These are phyloP conservation scores for Chaetodon auriga DNA, from an alignment of 2,113 vertebrate species.

Conservation along the genomic window DNA sequence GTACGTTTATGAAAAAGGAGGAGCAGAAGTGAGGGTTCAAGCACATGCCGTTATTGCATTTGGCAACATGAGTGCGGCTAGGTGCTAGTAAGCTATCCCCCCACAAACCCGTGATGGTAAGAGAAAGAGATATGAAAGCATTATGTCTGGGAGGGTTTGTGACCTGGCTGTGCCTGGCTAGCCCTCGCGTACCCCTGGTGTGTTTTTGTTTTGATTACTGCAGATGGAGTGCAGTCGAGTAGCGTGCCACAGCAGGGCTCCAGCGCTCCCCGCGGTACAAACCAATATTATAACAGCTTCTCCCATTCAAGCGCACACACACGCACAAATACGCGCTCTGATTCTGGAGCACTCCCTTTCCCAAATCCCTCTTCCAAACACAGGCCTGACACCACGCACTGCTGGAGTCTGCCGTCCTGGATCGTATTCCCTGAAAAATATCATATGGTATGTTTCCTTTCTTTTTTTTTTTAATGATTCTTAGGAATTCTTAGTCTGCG, in stretches of 20 bases:
- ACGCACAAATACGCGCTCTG: conserved; percentile 30
- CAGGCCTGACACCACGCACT: conserved; percentile 56
- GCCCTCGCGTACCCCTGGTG: conserved; percentile 14
- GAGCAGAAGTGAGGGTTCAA: not conserved
- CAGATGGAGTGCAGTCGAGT: conserved; percentile 60
- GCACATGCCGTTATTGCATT: conserved; percentile 1
- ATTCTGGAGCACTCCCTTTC: conserved; percentile 58
- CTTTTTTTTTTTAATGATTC: conserved; percentile 38
- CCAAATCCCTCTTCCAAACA: conserved; percentile 61
- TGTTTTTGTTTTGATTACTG: conserved; percentile 62
- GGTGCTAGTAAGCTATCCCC: not conserved
- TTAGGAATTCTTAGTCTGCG: conserved; percentile 54
- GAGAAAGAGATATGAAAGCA: conserved; percentile 14
- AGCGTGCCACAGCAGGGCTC: conserved; percentile 66
- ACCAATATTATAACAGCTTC: conserved; percentile 79
- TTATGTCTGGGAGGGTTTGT: conserved; percentile 14
- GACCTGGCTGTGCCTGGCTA: conserved; percentile 37
- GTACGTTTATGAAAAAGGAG: not conserved
- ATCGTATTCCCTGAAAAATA: conserved; percentile 76
- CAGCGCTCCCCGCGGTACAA: conserved; percentile 51
- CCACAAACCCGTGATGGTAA: not conserved
- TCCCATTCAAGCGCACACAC: conserved; percentile 49
- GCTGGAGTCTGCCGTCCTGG: conserved; percentile 43
- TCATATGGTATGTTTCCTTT: conserved; percentile 60
- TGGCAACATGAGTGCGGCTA: conserved; percentile 11